Percentiles rank a stretch among this genome's conserved stretches.
These are phyloP conservation scores for Creontiades dilutus DNA, from an alignment of 2,888 invertebrate species.

Conservation along the genomic window DNA sequence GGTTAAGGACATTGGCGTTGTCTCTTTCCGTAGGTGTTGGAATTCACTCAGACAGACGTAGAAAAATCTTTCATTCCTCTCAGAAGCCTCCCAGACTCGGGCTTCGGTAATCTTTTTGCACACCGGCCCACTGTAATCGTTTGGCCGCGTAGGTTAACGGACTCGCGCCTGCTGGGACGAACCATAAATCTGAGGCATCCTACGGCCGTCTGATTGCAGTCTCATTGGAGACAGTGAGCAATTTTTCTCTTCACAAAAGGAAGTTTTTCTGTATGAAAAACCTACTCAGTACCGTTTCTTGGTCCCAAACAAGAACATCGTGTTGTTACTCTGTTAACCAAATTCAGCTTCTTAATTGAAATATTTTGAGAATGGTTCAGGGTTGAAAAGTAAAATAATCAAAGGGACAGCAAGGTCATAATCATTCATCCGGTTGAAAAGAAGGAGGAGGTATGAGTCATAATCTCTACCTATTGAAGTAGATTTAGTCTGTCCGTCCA, in stretches of 20 bases:
- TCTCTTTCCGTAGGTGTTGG: conserved; percentile 22
- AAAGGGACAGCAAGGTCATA: no score
- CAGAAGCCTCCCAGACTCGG: neutral
- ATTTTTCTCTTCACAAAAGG: neutral
- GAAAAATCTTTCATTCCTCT: neutral
- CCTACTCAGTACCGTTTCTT: conserved; percentile 4
- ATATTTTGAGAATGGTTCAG: neutral
- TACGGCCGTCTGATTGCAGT: conserved; percentile 5
- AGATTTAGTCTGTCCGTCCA: no score
- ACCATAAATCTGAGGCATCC: conserved; percentile 15
- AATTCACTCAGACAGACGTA: neutral
- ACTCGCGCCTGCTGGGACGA: neutral
- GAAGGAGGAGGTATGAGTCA: no score
- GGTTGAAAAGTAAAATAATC: neutral
- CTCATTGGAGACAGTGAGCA: conserved; percentile 24
- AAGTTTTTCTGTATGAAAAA: neutral
- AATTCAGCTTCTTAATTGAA: neutral
- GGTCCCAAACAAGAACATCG: neutral
- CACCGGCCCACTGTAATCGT: neutral
- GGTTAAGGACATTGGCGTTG: neutral
- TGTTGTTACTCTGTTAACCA: neutral
- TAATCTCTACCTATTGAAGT: no score
- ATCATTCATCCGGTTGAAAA: no score
- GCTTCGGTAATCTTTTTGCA: neutral
- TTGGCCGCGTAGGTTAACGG: conserved; percentile 24